Conservation (phyloP, 2,888 invertebrate genomes). For the Euspilapteryx auroguttella region DNA sequence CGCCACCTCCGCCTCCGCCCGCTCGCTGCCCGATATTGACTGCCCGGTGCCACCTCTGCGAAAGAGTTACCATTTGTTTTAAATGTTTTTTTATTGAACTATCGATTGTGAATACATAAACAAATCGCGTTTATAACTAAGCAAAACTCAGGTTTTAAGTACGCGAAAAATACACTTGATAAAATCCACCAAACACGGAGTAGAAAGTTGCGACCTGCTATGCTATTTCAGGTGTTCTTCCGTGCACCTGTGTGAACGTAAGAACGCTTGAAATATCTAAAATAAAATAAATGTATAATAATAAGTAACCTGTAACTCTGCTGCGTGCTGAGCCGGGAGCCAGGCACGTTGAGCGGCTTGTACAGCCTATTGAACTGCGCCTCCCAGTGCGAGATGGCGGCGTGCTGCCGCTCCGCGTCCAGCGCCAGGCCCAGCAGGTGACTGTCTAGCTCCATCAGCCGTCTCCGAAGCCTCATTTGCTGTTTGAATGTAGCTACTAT, state of each 20-base stretch:
- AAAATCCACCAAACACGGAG: too few relatives aligned
- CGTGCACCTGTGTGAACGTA: too few relatives aligned
- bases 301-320: constrained; percentile 56
- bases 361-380: constrained; percentile 78
- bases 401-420: constrained; percentile 86
- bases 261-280: too few relatives aligned
- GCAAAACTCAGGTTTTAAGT: too few relatives aligned
- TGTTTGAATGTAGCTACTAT: constrained; percentile 89
- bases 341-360: constrained; percentile 59
- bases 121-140: too few relatives aligned
- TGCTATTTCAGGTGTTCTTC: too few relatives aligned
- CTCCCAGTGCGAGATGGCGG: constrained; percentile 89
- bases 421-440: constrained; percentile 83
- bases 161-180: too few relatives aligned
- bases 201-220: too few relatives aligned
- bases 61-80: too few relatives aligned
- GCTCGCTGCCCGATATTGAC: constrained; percentile 19
- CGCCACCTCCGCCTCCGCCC: constrained; percentile 65
- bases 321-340: constrained; percentile 63
- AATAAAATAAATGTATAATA: too few relatives aligned
- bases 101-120: too few relatives aligned
- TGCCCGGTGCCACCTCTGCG: constrained; percentile 16
- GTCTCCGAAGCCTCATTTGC: constrained; percentile 86
- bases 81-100: too few relatives aligned
- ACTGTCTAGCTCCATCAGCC: constrained; percentile 89